phyloP scores from a whole-genome alignment of 2,113 vertebrate species.

The Tetrax tetrax region DNA sequence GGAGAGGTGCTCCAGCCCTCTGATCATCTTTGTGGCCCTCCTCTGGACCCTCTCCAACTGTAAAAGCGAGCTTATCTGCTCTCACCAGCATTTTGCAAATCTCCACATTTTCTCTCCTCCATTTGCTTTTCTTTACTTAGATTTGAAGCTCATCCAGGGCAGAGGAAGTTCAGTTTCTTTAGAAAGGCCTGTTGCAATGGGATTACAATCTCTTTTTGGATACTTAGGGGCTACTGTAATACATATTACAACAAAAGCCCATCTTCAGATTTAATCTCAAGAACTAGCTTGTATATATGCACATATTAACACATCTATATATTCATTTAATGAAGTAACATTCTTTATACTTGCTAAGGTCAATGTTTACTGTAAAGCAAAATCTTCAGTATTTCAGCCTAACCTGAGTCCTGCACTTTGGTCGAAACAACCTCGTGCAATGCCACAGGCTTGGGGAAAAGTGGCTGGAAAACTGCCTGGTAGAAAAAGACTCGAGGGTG shows the following conservation, averaged over 20 bases:
- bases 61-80: neutral
- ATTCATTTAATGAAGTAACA: neutral
- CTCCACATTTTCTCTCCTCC: neutral
- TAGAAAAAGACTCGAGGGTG: too few relatives aligned
- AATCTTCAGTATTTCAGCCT: neutral
- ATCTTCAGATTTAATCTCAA: neutral
- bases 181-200: neutral
- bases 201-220: neutral
- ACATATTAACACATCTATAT: neutral
- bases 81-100: neutral
- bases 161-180: neutral
- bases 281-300: neutral
- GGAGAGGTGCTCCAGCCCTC: too few relatives aligned
- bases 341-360: neutral
- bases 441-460: too few relatives aligned
- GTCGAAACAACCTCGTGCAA: too few relatives aligned
- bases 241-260: neutral
- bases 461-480: too few relatives aligned
- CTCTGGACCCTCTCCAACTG: too few relatives aligned
- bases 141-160: neutral
- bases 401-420: too few relatives aligned
- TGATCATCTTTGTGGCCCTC: too few relatives aligned
- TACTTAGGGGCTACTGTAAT: neutral
- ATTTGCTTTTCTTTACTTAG: neutral
- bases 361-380: neutral